These are phyloP conservation scores for Epinephelus awoara DNA, from an alignment of 2,797 vertebrate species.

Conservation along the genomic window DNA sequence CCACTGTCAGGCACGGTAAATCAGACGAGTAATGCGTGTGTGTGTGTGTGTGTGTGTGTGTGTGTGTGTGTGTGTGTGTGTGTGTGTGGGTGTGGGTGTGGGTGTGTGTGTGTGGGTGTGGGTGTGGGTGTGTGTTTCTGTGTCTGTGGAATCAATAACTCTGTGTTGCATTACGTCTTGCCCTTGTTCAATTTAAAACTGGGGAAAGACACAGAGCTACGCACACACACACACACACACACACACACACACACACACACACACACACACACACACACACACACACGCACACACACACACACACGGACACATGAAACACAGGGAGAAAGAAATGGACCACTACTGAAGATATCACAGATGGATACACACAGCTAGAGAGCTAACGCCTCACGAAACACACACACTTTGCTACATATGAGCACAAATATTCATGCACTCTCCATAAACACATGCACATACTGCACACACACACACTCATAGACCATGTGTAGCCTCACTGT, in stretches of 20 bases:
- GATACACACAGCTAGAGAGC: background rate
- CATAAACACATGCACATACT: background rate
- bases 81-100: background rate
- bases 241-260: too few species aligned
- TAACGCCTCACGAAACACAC: background rate
- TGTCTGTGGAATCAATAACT: conserved; percentile 50
- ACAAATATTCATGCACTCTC: background rate
- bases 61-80: conserved; percentile 10
- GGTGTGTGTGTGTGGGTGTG: background rate
- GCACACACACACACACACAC: background rate
- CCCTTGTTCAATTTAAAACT: conserved; percentile 56
- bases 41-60: conserved; percentile 22
- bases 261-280: background rate
- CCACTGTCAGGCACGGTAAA: conserved; percentile 40
- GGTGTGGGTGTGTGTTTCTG: background rate
- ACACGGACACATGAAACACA: background rate
- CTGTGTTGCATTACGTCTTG: conserved; percentile 41
- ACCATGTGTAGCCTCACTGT: background rate
- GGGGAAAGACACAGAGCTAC: conserved; percentile 14
- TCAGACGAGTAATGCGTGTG: conserved; percentile 28
- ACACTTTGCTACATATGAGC: background rate
- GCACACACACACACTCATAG: background rate
- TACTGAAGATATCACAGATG: conserved; percentile 11
- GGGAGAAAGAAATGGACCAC: background rate
- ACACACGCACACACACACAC: too few species aligned